These are phyloP conservation scores for Rattus rattus DNA, from an alignment of 2,113 vertebrate genomes.

Conservation along the genomic window DNA sequence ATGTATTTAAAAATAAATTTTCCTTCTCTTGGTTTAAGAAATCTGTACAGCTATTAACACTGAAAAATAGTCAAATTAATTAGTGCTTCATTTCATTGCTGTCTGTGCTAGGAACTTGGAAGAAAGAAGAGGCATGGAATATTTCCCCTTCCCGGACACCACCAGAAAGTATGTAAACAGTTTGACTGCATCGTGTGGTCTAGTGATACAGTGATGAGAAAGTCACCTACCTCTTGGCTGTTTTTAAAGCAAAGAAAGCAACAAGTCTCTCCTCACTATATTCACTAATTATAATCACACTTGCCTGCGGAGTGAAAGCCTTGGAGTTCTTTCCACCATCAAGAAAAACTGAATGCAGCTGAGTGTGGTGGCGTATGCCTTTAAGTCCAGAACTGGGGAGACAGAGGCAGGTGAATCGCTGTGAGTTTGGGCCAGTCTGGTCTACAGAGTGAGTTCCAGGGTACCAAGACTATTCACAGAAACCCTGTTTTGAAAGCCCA, in stretches of 20 bases:
- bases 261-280: background rate
- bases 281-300: background rate
- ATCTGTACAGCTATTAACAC: background rate
- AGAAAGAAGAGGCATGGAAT: background rate
- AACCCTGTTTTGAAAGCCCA: too few species aligned
- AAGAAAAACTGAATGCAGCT: background rate
- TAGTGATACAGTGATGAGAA: background rate
- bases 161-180: background rate
- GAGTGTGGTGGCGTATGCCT: too few species aligned
- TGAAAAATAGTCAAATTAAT: constrained; percentile 16
- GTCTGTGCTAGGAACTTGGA: background rate
- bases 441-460: too few species aligned
- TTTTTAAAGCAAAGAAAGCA: background rate
- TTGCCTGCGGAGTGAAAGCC: background rate
- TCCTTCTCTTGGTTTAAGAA: background rate
- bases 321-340: background rate
- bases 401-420: too few species aligned
- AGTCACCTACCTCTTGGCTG: background rate
- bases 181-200: background rate
- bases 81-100: background rate
- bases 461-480: too few species aligned
- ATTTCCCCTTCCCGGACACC: background rate
- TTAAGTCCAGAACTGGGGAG: too few species aligned
- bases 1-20: background rate
- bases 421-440: too few species aligned